A percentile compares a stretch with the other conserved stretches of the same genome.
Evolutionary conservation across 2,888 invertebrate genomes (phyloP).

Genomic region (Plemyria rubiginata): DNA sequence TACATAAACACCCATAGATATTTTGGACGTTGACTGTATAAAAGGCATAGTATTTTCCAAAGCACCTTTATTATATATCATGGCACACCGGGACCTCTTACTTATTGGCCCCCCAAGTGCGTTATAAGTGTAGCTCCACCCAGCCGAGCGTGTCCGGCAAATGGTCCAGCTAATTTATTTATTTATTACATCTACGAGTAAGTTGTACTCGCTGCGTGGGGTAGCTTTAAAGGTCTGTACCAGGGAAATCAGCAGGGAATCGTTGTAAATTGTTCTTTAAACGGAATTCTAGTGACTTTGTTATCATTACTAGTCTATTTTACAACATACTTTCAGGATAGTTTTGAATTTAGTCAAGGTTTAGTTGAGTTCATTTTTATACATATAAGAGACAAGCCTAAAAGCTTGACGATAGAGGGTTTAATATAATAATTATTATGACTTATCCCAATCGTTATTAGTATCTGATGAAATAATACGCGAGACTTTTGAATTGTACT

Average conservation of each 20-base stretch:
- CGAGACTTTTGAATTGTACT: no score
- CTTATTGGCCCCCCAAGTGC: slow-evolving; percentile 58
- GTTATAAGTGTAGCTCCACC: slow-evolving; percentile 54
- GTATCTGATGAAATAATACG: no score
- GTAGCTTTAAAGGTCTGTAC: slow-evolving; percentile 20
- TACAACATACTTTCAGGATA: neutral
- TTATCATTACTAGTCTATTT: neutral
- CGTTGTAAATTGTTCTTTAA: slow-evolving; percentile 7
- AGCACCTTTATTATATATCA: neutral
- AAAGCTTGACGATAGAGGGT: no score
- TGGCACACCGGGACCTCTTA: slow-evolving; percentile 40
- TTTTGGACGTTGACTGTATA: neutral
- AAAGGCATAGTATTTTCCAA: neutral
- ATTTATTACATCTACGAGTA: slow-evolving; percentile 55
- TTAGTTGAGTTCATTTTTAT: no score
- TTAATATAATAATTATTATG: no score
- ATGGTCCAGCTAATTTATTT: slow-evolving; percentile 65
- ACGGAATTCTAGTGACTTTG: neutral
- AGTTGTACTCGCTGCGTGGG: slow-evolving; percentile 25
- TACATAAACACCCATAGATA: no score
- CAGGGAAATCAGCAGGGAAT: slow-evolving; percentile 6
- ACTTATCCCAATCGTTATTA: no score
- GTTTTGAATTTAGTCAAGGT: neutral
- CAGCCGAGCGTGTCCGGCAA: slow-evolving; percentile 53
- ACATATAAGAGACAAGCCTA: no score